A percentile compares a stretch with the other conserved stretches of the same genome.
These are phyloP conservation scores for Tringa solitaria DNA, from an alignment of 2,113 vertebrate genomes.

Conservation along the genomic window DNA sequence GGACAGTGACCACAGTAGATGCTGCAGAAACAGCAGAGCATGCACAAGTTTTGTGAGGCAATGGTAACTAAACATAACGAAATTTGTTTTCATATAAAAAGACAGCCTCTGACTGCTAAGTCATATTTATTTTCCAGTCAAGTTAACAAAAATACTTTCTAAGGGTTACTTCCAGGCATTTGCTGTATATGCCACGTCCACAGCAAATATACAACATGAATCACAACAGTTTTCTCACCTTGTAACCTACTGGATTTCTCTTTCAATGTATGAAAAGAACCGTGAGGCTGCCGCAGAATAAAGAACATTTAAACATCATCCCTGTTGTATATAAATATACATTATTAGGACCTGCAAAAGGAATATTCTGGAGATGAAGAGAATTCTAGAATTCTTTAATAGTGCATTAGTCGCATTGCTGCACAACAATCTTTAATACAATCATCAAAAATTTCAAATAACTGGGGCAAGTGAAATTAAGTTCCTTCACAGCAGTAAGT, in stretches of 20 bases:
- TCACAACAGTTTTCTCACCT: neutral
- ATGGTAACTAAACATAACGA: neutral
- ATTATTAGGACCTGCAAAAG: neutral
- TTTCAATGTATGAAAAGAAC: neutral
- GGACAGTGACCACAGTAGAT: neutral
- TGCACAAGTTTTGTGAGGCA: neutral
- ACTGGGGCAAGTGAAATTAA: neutral
- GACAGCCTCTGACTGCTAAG: neutral
- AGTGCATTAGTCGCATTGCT: neutral
- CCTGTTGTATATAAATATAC: neutral
- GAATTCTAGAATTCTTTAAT: neutral
- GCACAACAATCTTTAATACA: neutral
- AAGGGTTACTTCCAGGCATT: neutral
- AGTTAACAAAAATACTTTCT: slow-evolving; percentile 33
- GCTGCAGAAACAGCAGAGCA: neutral
- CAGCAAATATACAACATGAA: neutral
- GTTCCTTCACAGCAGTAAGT: neutral
- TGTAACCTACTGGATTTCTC: neutral
- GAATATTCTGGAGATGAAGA: neutral
- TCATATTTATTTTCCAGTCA: slow-evolving; percentile 42
- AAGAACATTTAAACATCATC: neutral
- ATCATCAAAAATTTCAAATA: neutral
- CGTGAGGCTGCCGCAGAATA: neutral
- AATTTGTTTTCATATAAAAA: slow-evolving; percentile 25
- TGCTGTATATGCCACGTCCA: neutral